phyloP scores from a whole-genome alignment of 2,797 vertebrate genomes.

The Scolopax bukidnonensis region DNA sequence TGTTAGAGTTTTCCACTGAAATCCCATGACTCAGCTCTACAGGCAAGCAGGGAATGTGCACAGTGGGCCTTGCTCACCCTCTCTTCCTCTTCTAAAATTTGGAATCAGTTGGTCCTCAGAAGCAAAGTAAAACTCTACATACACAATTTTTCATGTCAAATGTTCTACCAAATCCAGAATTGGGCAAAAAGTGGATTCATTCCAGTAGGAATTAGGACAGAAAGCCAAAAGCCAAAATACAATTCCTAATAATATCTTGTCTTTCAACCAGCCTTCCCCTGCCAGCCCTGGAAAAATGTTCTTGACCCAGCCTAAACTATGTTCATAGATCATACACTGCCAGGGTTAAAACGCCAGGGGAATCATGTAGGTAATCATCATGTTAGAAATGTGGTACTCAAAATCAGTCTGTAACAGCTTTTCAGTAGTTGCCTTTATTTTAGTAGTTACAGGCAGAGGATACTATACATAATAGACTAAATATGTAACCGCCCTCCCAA shows the following conservation, averaged over 20 bases:
- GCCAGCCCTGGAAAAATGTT: not conserved
- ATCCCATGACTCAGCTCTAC: not conserved
- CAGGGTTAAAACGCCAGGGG: not conserved
- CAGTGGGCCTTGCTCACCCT: fast-evolving
- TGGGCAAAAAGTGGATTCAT: not conserved
- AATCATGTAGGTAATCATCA: not conserved
- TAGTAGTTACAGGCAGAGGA: not conserved
- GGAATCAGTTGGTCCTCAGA: not conserved
- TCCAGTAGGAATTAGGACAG: not conserved
- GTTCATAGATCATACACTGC: not conserved
- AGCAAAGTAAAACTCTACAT: not conserved
- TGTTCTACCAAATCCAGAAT: not conserved
- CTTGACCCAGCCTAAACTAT: not conserved
- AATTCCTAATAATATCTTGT: not conserved
- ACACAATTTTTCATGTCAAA: not conserved
- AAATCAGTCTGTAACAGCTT: not conserved
- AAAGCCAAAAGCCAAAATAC: not conserved
- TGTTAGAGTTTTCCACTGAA: not conserved
- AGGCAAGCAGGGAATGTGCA: not conserved
- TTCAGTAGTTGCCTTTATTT: not conserved
- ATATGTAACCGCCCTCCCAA: not conserved
- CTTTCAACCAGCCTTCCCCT: not conserved
- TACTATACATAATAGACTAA: not conserved
- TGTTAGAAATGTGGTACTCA: not conserved
- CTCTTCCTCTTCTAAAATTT: not conserved